These are phyloP conservation scores for Dryoscopus gambensis DNA, from an alignment of 2,113 vertebrate species.

Conservation along the genomic window DNA sequence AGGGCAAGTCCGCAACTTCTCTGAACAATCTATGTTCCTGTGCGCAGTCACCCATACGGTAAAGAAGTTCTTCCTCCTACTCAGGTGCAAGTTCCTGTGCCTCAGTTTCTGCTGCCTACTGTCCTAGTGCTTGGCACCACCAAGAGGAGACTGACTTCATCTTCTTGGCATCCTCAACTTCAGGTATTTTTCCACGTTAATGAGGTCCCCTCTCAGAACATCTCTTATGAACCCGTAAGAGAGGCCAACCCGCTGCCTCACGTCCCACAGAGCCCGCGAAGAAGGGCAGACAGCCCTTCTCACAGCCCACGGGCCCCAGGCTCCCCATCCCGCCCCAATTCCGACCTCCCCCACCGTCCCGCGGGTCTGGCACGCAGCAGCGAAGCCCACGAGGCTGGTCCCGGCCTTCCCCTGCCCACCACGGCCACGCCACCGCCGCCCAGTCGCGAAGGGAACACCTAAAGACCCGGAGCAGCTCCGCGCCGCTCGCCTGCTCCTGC, in stretches of 20 bases:
- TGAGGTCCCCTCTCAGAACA: not conserved
- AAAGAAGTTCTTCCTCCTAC: not conserved
- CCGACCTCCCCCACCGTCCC: too few species aligned
- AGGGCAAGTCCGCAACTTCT: not conserved
- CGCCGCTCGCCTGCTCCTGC: fast-evolving
- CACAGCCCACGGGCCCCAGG: not conserved
- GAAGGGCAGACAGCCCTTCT: too few species aligned
- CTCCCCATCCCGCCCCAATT: not conserved
- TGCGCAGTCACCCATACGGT: fast-evolving
- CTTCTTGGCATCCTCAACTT: not conserved
- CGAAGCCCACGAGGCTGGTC: not conserved
- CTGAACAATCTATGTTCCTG: not conserved
- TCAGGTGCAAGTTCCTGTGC: too few species aligned
- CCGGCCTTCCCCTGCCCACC: not conserved
- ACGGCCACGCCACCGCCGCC: too few species aligned
- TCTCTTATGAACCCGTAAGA: not conserved
- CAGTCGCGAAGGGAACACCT: not conserved
- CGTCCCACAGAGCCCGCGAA: not conserved
- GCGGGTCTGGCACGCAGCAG: not conserved
- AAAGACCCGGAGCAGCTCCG: fast-evolving
- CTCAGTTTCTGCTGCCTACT: not conserved
- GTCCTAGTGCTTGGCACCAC: not conserved
- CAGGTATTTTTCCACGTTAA: not conserved
- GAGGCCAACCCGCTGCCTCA: not conserved
- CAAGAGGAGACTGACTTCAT: not conserved